Percentiles rank a stretch among this genome's conserved stretches.
Evolutionary conservation across 2,797 vertebrate species (phyloP).

Genomic region (Sciurus carolinensis): DNA sequence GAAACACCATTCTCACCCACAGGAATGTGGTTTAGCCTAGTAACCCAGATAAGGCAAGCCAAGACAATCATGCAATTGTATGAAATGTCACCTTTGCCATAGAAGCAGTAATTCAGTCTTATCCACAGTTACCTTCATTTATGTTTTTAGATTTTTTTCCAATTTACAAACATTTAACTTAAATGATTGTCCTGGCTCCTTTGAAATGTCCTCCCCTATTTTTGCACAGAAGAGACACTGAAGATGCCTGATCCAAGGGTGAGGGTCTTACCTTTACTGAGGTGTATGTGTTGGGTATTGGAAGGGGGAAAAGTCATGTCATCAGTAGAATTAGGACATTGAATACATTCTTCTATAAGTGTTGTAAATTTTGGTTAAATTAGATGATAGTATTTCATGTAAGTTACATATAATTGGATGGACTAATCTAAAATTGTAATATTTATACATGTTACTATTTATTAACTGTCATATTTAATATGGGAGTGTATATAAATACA

Average conservation of each 20-base stretch:
- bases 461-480: too few relatives aligned
- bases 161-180: background rate
- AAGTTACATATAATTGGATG: background rate
- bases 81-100: slow-evolving; percentile 17
- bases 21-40: slow-evolving; percentile 54
- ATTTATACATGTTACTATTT: background rate
- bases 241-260: too few relatives aligned
- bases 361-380: background rate
- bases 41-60: slow-evolving; percentile 60
- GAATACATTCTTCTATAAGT: background rate
- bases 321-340: background rate
- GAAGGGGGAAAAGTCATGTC: background rate
- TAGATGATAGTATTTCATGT: background rate
- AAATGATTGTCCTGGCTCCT: background rate
- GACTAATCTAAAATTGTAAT: background rate
- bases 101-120: background rate
- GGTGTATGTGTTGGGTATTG: background rate
- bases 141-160: background rate
- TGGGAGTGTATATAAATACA: too few relatives aligned
- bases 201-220: background rate
- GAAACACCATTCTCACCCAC: slow-evolving; percentile 10
- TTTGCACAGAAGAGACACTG: background rate
- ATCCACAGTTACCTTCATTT: background rate
- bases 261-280: background rate
- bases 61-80: background rate